phyloP scores from a whole-genome alignment of 2,888 invertebrate species.

The Heliothis peltigera region DNA sequence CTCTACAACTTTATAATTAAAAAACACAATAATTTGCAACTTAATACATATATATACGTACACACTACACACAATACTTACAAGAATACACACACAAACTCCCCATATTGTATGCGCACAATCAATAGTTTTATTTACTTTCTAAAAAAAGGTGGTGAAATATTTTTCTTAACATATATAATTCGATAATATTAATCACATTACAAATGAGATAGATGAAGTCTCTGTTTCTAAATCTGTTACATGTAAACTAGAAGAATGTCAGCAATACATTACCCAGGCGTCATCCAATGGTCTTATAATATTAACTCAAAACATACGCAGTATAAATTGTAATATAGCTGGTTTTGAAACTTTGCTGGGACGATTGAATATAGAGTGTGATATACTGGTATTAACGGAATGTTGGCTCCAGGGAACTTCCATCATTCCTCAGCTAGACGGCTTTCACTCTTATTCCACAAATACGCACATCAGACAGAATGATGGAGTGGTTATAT shows the following conservation, averaged over 20 bases:
- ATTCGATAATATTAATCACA: neutral
- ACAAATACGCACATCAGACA: slow-evolving; percentile 1
- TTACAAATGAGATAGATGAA: slow-evolving; percentile 4
- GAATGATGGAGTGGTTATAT: slow-evolving; percentile 14
- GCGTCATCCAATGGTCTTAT: slow-evolving; percentile 2
- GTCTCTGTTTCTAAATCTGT: slow-evolving; percentile 5
- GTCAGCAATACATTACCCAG: slow-evolving; percentile 3
- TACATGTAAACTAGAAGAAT: slow-evolving; percentile 1
- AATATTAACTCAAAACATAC: slow-evolving; percentile 8
- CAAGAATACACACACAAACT: slow-evolving; percentile 2
- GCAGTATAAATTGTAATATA: slow-evolving; percentile 7
- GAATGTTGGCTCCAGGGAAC: slow-evolving; percentile 40
- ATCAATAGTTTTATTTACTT: slow-evolving; percentile 3
- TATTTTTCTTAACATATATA: neutral
- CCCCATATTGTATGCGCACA: slow-evolving; percentile 2
- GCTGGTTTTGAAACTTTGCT: slow-evolving; percentile 10
- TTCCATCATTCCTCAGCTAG: slow-evolving; percentile 26
- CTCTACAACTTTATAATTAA: neutral
- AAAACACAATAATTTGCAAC: neutral
- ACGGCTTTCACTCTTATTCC: neutral
- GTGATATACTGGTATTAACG: slow-evolving; percentile 24
- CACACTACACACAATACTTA: neutral
- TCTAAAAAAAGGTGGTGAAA: neutral
- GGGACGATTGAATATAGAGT: slow-evolving; percentile 26
- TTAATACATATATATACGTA: slow-evolving; percentile 3